Conservation (phyloP, 1,140 invertebrate genomes). For the Papilio xuthus region DNA sequence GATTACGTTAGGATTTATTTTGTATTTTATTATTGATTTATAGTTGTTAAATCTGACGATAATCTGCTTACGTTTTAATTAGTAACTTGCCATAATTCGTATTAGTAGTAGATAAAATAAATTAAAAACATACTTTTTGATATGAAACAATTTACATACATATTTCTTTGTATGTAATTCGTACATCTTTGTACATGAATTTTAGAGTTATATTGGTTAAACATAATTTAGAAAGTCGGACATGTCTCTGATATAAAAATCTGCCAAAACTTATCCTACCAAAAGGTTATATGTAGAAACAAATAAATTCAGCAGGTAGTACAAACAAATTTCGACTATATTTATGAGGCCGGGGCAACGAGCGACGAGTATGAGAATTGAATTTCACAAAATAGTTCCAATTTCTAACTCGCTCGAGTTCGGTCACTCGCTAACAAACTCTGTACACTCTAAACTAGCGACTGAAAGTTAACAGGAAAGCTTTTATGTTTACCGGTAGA, state of each 20-base stretch:
- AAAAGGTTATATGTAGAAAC: background rate
- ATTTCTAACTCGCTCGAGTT: slow-evolving; percentile 4
- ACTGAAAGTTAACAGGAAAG: slow-evolving; percentile 16
- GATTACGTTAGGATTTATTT: background rate
- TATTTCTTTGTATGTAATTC: no score
- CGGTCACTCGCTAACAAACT: slow-evolving; percentile 19
- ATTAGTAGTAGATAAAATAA: no score
- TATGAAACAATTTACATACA: no score
- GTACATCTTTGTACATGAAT: no score
- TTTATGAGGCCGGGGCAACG: background rate
- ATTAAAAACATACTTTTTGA: no score
- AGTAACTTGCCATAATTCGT: no score
- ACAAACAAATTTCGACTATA: background rate
- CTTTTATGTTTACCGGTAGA: slow-evolving; percentile 11
- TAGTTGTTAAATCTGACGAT: background rate
- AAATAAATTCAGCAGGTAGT: background rate
- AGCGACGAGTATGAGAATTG: slow-evolving; percentile 4
- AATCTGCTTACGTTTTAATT: no score
- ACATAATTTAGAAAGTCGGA: background rate
- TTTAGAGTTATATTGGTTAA: no score
- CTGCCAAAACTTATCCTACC: no score
- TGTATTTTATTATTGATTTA: background rate
- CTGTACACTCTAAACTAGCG: background rate
- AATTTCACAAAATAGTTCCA: slow-evolving; percentile 7
- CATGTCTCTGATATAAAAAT: background rate